These are phyloP conservation scores for Neosilurus hyrtlii DNA, from an alignment of 2,797 vertebrate species.

Conservation along the genomic window DNA sequence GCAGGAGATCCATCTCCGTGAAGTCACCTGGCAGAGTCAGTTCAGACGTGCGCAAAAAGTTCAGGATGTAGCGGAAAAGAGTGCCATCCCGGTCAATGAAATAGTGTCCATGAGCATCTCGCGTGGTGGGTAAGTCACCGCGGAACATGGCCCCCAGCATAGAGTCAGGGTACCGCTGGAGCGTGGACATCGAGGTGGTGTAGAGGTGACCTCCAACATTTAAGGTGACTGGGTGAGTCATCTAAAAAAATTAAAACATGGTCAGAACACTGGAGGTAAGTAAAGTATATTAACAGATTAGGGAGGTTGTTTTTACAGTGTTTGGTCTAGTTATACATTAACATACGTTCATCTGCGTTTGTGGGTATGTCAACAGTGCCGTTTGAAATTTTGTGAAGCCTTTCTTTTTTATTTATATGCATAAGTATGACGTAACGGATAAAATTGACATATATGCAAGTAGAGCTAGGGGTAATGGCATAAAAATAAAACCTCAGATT, in stretches of 20 bases:
- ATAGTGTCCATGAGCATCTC: slow-evolving; percentile 94
- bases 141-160: slow-evolving; percentile 99
- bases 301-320: background rate
- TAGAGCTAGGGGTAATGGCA: too few species aligned
- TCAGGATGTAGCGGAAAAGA: slow-evolving; percentile 94
- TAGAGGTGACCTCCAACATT: slow-evolving; percentile 97
- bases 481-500: too few species aligned
- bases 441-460: too few species aligned
- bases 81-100: slow-evolving; percentile 98
- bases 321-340: background rate
- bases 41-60: slow-evolving; percentile 96
- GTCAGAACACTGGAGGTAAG: background rate
- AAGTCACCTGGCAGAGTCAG: slow-evolving; percentile 93
- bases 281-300: background rate
- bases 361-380: background rate
- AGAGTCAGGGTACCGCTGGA: slow-evolving; percentile 95
- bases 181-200: slow-evolving; percentile 92
- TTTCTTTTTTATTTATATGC: too few species aligned
- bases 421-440: too few species aligned
- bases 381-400: too few species aligned
- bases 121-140: slow-evolving; percentile 93
- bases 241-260: slow-evolving; percentile 66
- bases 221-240: slow-evolving; percentile 94
- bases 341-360: background rate
- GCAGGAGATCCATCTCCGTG: slow-evolving; percentile 92